A percentile compares a stretch with the other conserved stretches of the same genome.
These are phyloP conservation scores for Dreissena polymorpha DNA, from an alignment of 1,140 invertebrate species.

Conservation along the genomic window DNA sequence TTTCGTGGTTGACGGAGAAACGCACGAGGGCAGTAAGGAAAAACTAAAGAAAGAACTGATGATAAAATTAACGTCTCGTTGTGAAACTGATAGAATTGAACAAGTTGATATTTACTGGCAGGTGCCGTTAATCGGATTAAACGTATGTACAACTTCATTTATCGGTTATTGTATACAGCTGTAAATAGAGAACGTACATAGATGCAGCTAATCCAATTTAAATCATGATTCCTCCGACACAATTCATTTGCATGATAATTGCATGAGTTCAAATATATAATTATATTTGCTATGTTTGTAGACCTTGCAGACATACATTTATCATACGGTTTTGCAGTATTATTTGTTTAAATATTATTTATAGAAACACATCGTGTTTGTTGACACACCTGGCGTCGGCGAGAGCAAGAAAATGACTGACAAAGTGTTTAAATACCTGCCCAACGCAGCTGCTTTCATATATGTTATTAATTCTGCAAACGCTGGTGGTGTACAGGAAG, in stretches of 20 bases:
- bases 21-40: neutral
- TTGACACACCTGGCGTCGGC: slow-evolving; percentile 67
- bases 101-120: neutral
- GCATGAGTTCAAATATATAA: neutral
- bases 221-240: no score
- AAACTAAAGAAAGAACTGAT: neutral
- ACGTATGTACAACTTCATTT: neutral
- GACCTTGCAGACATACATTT: neutral
- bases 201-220: neutral
- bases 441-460: slow-evolving; percentile 65
- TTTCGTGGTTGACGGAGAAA: neutral
- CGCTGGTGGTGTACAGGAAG: slow-evolving; percentile 65
- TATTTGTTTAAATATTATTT: neutral
- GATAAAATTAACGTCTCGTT: neutral
- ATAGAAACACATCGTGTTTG: slow-evolving; percentile 42
- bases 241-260: neutral
- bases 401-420: slow-evolving; percentile 60
- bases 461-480: slow-evolving; percentile 66
- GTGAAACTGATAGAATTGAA: neutral
- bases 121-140: neutral
- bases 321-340: neutral
- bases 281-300: neutral
- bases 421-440: slow-evolving; percentile 54
- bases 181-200: neutral
- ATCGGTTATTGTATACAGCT: no score